Evolutionary conservation across 2,888 invertebrate species (phyloP).

Genomic region (Oxystoma pomonae): DNA sequence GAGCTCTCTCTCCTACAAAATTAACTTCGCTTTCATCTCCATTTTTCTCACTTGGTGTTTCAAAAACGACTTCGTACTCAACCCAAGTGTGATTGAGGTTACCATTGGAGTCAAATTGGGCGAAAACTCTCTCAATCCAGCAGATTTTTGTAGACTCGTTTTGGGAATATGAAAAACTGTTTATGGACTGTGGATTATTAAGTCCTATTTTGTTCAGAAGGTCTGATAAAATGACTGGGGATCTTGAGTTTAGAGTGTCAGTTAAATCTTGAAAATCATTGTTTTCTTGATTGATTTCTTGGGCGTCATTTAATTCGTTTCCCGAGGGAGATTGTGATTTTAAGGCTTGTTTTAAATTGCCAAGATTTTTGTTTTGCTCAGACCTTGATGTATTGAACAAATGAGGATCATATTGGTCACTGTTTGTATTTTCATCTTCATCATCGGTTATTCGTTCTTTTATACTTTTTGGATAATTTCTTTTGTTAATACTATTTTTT

Average conservation of each 20-base stretch:
- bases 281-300: not conserved
- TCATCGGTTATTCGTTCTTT: too few species aligned
- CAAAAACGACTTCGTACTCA: slow-evolving; percentile 1
- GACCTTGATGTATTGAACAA: not conserved
- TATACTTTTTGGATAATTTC: too few species aligned
- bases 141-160: not conserved
- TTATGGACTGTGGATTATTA: not conserved
- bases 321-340: not conserved
- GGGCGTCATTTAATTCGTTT: not conserved
- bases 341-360: not conserved
- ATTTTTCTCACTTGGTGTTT: not conserved
- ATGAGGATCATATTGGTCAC: not conserved
- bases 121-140: not conserved
- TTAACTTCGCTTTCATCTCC: too few species aligned
- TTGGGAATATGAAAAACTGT: not conserved
- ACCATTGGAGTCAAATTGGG: not conserved
- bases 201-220: not conserved
- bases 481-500: too few species aligned
- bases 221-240: not conserved
- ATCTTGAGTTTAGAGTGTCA: not conserved
- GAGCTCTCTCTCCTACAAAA: too few species aligned
- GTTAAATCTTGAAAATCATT: not conserved
- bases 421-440: not conserved
- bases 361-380: not conserved
- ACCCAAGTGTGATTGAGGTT: not conserved